A percentile compares a stretch with the other conserved stretches of the same genome.
Evolutionary conservation across 2,113 vertebrate genomes (phyloP).

Genomic region (Lampris incognitus): DNA sequence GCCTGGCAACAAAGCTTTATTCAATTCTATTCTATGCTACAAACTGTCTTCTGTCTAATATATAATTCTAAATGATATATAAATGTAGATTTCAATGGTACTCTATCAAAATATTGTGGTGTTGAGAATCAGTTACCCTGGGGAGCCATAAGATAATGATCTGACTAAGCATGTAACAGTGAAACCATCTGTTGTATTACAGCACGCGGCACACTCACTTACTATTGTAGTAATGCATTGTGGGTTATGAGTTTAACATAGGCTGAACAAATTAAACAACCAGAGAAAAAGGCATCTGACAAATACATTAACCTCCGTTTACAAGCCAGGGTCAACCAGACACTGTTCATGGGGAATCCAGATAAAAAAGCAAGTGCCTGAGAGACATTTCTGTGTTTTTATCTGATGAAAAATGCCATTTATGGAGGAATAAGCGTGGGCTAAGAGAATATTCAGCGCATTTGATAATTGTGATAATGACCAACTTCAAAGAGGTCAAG

Average conservation of each 20-base stretch:
- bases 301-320: neutral
- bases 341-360: neutral
- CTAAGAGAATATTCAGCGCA: constrained; percentile 16
- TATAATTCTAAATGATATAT: too few species aligned
- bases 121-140: too few species aligned
- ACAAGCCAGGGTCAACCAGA: neutral
- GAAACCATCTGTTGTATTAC: neutral
- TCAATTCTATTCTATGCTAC: too few species aligned
- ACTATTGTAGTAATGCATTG: neutral
- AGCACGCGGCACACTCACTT: neutral
- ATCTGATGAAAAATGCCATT: constrained; percentile 7
- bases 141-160: too few species aligned
- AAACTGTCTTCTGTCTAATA: too few species aligned
- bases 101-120: too few species aligned
- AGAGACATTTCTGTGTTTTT: neutral
- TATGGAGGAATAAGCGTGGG: neutral
- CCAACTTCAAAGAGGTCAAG: constrained; percentile 3
- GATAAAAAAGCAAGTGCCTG: neutral
- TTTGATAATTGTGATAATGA: constrained; percentile 28
- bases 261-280: neutral
- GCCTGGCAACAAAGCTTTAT: too few species aligned
- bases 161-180: too few species aligned
- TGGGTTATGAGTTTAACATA: neutral
- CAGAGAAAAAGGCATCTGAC: neutral
- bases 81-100: too few species aligned